A percentile compares a stretch with the other conserved stretches of the same genome.
phyloP scores from a whole-genome alignment of 1,140 invertebrate genomes.

The Temnothorax longispinosus region DNA sequence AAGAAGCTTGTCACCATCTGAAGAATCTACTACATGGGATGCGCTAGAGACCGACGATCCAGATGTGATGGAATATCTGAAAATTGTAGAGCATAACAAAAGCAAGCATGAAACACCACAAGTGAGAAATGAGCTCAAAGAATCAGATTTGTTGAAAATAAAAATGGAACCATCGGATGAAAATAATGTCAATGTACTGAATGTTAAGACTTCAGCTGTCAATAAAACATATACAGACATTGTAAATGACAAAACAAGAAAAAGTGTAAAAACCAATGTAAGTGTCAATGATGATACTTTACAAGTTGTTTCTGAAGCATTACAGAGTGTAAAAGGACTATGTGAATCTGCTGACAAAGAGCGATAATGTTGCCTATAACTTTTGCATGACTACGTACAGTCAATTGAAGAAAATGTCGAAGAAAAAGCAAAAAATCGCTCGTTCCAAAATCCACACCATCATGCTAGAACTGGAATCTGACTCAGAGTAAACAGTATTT shows the following conservation, averaged over 20 bases:
- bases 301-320: constrained; percentile 1
- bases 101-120: neutral
- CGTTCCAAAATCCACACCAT: neutral
- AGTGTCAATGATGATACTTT: neutral
- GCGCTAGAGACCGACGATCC: neutral
- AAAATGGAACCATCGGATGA: neutral
- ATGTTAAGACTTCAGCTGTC: neutral
- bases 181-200: constrained; percentile 8
- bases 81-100: neutral
- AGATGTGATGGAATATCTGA: neutral
- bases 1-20: neutral
- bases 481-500: constrained; percentile 1
- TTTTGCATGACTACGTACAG: constrained; percentile 28
- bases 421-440: constrained; percentile 15
- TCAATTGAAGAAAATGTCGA: constrained; percentile 3
- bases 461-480: constrained; percentile 11
- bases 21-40: neutral
- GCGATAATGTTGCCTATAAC: constrained; percentile 4
- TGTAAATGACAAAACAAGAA: neutral
- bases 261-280: neutral
- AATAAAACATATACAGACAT: neutral
- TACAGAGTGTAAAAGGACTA: constrained; percentile 3
- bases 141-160: neutral
- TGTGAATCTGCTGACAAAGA: neutral
- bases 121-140: neutral